These are phyloP conservation scores for Mesembrinibis cayennensis DNA, from an alignment of 2,113 vertebrate species.

Conservation along the genomic window DNA sequence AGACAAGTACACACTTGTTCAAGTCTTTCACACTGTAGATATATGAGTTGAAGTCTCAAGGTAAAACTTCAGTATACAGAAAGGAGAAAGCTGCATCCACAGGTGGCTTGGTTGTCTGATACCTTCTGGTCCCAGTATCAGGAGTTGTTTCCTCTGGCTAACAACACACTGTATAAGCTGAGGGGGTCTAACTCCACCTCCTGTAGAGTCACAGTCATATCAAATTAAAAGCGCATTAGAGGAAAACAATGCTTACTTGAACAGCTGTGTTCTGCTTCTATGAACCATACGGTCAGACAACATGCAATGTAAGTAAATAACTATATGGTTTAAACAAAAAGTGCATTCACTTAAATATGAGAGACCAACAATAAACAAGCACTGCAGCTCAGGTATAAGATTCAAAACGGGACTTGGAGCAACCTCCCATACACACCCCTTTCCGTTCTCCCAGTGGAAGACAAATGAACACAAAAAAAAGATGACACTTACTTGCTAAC, in stretches of 20 bases:
- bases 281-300: constrained; percentile 24
- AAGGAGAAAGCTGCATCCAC: not conserved
- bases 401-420: not conserved
- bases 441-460: not conserved
- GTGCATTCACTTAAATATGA: not conserved
- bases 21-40: not conserved
- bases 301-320: not conserved
- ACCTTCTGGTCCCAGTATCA: not conserved
- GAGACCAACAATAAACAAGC: not conserved
- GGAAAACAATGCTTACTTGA: not conserved
- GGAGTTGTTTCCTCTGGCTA: not conserved
- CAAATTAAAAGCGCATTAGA: constrained; percentile 44
- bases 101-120: not conserved
- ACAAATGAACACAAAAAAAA: not conserved
- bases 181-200: not conserved
- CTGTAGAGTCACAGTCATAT: not conserved
- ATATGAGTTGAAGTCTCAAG: not conserved
- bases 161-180: not conserved
- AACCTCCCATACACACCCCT: not conserved
- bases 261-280: not conserved
- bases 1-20: not conserved
- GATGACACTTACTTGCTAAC: not conserved
- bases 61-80: not conserved
- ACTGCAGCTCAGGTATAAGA: not conserved
- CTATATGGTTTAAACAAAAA: not conserved